Conservation (phyloP, 2,888 invertebrate species). For the Andrena camellia region DNA sequence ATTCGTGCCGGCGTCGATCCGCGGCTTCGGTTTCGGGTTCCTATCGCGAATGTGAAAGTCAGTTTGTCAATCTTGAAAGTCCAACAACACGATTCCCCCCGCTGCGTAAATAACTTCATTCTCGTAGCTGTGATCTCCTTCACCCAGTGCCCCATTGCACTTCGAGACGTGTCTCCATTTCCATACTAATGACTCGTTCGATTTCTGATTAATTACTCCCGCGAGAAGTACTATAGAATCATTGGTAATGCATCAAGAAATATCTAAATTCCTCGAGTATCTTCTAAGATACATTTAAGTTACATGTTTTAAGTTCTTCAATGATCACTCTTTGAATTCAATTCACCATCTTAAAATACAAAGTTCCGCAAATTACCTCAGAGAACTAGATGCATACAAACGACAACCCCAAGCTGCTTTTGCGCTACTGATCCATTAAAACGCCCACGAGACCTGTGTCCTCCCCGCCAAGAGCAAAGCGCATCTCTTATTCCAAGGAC, state of each 20-base stretch:
- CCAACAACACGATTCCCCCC: not conserved
- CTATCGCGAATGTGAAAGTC: conserved; percentile 7
- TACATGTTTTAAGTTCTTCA: not conserved
- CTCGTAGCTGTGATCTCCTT: not conserved
- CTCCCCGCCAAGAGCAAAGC: not conserved
- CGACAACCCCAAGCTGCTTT: not conserved
- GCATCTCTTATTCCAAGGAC: conserved; percentile 38
- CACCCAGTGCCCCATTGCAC: not conserved
- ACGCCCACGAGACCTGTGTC: conserved; percentile 26
- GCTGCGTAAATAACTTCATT: not conserved
- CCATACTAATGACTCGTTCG: no score
- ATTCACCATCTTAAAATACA: not conserved
- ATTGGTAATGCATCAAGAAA: not conserved
- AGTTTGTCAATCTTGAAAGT: not conserved
- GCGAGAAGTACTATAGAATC: not conserved
- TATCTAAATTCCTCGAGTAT: not conserved
- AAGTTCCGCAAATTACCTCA: no score
- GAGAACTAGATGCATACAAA: no score
- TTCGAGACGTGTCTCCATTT: not conserved
- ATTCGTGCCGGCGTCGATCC: conserved; percentile 1
- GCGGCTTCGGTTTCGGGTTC: conserved; percentile 4
- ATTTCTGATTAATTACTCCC: no score
- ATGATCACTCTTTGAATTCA: not conserved
- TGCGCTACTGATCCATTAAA: not conserved
- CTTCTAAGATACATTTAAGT: not conserved